Evolutionary conservation across 1,140 invertebrate species (phyloP).

Genomic region (Drosophila punjabiensis): DNA sequence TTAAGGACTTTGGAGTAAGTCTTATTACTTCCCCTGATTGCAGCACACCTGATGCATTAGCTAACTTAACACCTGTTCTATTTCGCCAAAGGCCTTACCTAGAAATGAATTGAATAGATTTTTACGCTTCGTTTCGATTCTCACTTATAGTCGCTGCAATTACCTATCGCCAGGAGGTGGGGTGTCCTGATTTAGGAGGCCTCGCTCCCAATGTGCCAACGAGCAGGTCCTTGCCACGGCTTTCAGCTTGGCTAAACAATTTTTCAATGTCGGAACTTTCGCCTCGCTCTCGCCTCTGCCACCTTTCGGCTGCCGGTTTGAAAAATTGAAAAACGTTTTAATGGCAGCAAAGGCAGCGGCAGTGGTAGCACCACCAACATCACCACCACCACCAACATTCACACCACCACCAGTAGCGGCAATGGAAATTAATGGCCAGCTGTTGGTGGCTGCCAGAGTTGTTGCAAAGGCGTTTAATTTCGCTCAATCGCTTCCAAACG

Average conservation of each 20-base stretch:
- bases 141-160: conserved; percentile 21
- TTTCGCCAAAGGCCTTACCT: no score
- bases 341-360: conserved; percentile 42
- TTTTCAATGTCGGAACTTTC: conserved; percentile 77
- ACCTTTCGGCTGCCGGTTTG: conserved; percentile 54
- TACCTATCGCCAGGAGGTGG: conserved; percentile 6
- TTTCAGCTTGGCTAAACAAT: conserved; percentile 59
- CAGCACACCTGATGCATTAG: conserved; percentile 5
- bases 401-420: conserved; percentile 13
- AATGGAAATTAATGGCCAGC: conserved; percentile 78
- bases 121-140: conserved; percentile 11
- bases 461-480: conserved; percentile 55
- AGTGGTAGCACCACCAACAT: neutral
- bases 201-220: conserved; percentile 20
- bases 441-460: conserved; percentile 53
- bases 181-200: conserved; percentile 28
- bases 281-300: conserved; percentile 8
- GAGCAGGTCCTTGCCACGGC: conserved; percentile 10
- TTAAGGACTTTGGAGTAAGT: neutral
- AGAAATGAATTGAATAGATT: conserved; percentile 13
- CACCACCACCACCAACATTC: neutral
- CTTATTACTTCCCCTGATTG: neutral
- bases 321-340: conserved; percentile 81
- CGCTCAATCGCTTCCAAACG: conserved; percentile 38
- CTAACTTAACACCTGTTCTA: neutral